Evolutionary conservation across 2,113 vertebrate species (phyloP), one percentile per base, ranked within the genome.

Genomic region (Heterochromis multidens): DNA sequence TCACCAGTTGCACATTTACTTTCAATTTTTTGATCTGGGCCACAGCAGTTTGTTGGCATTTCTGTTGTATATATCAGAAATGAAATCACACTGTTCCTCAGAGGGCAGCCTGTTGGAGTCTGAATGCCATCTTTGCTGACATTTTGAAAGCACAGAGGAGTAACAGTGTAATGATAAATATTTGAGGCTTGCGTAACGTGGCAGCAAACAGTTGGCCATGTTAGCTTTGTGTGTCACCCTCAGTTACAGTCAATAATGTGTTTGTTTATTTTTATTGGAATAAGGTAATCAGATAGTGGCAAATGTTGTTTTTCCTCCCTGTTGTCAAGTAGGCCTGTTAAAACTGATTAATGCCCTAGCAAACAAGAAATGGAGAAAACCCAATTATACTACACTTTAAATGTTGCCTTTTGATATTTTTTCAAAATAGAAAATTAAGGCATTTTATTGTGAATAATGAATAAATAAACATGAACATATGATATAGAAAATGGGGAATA

Each of bases 131-230:
- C 83, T 58, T 54, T 27, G 52, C 33, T 91, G 91, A 88, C 86
- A 92, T 88, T 92, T 91, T 84, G 57, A 81, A 82, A 58, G 63
- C 56, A 74, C 11, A 4, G 37, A 56, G 29, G 46, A 56, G 62
- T 49, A 57, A 54, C 87, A 83, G 84, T 80, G 80, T 87, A 80
- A 83, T 81, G 11, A 8, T 63, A 57, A 80, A 88, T 80, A 81
- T 81, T 59, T 58, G 17, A 80, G 59, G 61, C 12, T 4, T 56
- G 9, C 52, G 82, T 83, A 88, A 88, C 1, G 10, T 57, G 65
- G 63, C 77, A 54, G 56, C 54, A 83, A 59, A 82, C 27, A 63
- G 25, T 25, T 33, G 56, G 17, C 23, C 8, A 2, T 58, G 27
- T 78, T 46, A 12, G 29, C 19, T 25, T 29, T 43, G 58, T 62